These are phyloP conservation scores for Lacerta viridis DNA, from an alignment of 2,797 vertebrate species.

Conservation along the genomic window DNA sequence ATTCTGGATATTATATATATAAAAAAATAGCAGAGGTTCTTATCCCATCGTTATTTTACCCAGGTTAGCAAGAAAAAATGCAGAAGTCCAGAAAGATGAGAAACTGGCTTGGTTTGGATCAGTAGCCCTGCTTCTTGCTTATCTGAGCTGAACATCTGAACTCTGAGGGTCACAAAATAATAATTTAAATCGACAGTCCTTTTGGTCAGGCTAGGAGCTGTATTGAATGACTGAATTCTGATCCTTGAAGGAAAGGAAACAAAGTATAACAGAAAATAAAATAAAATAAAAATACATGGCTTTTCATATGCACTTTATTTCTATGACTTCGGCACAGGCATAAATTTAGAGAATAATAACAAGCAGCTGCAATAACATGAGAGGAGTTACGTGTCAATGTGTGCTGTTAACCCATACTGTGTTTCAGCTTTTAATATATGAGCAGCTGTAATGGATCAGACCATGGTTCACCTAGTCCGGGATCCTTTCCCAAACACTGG, in stretches of 20 bases:
- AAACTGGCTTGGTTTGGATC: conserved; percentile 22
- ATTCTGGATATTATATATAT: neutral
- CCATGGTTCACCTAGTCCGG: neutral
- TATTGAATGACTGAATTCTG: conserved; percentile 26
- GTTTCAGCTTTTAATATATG: conserved; percentile 31
- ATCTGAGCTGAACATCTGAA: conserved; percentile 47
- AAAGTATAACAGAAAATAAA: conserved; percentile 2
- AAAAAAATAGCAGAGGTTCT: neutral
- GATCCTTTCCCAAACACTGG: neutral
- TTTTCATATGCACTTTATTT: conserved; percentile 52
- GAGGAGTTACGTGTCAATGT: conserved; percentile 41
- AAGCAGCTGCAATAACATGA: conserved; percentile 32
- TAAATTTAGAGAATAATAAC: conserved; percentile 48
- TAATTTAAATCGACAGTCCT: conserved; percentile 26
- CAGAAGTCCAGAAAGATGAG: neutral
- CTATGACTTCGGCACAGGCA: conserved; percentile 35
- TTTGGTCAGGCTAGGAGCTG: neutral
- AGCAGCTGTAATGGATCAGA: conserved; percentile 28
- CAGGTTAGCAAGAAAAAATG: neutral
- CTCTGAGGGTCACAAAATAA: conserved; percentile 8
- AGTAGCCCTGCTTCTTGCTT: neutral
- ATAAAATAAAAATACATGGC: conserved; percentile 4
- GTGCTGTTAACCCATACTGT: conserved; percentile 37
- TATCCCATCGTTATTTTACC: conserved; percentile 29
- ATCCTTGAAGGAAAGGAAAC: conserved; percentile 16